phyloP scores from a whole-genome alignment of 2,797 vertebrate species.

The Betta splendens region DNA sequence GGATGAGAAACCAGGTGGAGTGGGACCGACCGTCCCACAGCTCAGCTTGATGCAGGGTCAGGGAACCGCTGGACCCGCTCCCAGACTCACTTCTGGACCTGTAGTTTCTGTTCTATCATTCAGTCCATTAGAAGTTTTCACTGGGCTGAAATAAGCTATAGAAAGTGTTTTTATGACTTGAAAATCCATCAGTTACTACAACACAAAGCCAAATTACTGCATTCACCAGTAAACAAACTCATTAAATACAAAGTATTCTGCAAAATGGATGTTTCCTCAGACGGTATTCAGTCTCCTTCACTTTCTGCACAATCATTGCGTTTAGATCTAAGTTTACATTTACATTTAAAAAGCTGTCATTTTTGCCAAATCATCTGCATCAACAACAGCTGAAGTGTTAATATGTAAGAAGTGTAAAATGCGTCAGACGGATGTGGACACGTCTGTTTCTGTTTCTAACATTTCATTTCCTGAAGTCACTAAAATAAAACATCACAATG shows the following conservation, averaged over 20 bases:
- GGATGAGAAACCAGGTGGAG: slow-evolving; percentile 70
- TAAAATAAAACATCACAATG: not conserved
- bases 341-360: too few relatives aligned
- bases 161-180: slow-evolving; percentile 18
- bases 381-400: too few relatives aligned
- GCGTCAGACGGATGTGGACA: too few relatives aligned
- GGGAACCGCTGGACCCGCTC: not conserved
- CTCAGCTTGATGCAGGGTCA: slow-evolving; percentile 58
- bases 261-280: slow-evolving; percentile 11
- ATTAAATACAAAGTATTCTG: slow-evolving; percentile 4
- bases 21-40: slow-evolving; percentile 70
- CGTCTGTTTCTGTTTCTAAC: too few relatives aligned
- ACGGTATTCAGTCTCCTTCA: not conserved
- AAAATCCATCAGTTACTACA: slow-evolving; percentile 43
- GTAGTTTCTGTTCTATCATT: slow-evolving; percentile 16
- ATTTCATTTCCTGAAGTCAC: not conserved
- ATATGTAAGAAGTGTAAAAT: too few relatives aligned
- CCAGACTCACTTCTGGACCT: not conserved
- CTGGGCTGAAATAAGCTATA: slow-evolving; percentile 14
- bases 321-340: not conserved
- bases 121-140: slow-evolving; percentile 17
- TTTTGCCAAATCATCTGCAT: too few relatives aligned
- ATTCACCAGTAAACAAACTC: slow-evolving; percentile 31
- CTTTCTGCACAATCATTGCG: not conserved
- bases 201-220: slow-evolving; percentile 20